A percentile compares a stretch with the other conserved stretches of the same genome.
Evolutionary conservation across 1,140 invertebrate species (phyloP).

Genomic region (Caerostris darwini): DNA sequence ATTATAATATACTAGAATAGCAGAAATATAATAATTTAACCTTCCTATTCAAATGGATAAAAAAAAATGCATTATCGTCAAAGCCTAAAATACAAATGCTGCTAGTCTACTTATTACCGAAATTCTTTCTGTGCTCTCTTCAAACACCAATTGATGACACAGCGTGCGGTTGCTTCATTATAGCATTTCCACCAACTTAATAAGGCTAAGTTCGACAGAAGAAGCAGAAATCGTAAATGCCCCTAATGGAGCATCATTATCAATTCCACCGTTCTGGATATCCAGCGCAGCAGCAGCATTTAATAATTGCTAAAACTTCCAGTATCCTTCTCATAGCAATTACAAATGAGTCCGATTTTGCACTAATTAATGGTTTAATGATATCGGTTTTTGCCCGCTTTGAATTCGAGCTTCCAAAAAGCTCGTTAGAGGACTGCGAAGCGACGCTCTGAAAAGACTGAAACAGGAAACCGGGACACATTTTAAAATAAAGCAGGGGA

Average conservation of each 20-base stretch:
- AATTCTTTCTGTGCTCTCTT: too few relatives aligned
- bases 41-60: too few relatives aligned
- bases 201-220: neutral
- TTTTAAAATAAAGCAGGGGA: neutral
- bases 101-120: too few relatives aligned
- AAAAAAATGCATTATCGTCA: too few relatives aligned
- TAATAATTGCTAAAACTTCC: conserved; percentile 20
- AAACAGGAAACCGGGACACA: neutral
- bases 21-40: too few relatives aligned
- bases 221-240: neutral
- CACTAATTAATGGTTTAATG: conserved; percentile 55
- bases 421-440: neutral
- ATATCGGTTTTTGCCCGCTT: conserved; percentile 46
- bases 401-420: neutral
- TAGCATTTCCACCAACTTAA: neutral
- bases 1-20: too few relatives aligned
- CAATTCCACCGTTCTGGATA: neutral
- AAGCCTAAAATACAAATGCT: too few relatives aligned
- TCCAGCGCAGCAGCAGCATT: neutral
- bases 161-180: neutral
- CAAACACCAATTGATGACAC: neutral
- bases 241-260: conserved; percentile 33
- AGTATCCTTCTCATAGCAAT: neutral
- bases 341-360: conserved; percentile 20
- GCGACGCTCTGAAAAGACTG: neutral